Evolutionary conservation across 2,888 invertebrate species (phyloP).

Genomic region (Polydrusus tereticollis): DNA sequence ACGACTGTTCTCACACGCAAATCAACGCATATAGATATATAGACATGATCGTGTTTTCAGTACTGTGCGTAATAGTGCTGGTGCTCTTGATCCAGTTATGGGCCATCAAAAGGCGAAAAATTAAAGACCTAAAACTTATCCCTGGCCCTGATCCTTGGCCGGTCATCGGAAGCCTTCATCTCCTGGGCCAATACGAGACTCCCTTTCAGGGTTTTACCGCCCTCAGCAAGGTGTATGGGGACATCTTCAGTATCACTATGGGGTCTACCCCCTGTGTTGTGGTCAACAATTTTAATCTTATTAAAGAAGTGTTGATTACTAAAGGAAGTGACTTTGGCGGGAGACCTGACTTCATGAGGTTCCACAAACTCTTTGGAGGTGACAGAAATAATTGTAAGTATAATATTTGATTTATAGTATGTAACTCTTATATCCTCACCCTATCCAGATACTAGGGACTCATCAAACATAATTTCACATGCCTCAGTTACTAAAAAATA

Average conservation of each 20-base stretch:
- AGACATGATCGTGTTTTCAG: conserved; percentile 64
- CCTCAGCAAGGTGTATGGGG: conserved; percentile 78
- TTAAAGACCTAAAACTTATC: conserved; percentile 63
- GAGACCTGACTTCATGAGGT: conserved; percentile 84
- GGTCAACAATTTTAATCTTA: conserved; percentile 79
- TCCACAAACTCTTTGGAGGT: conserved; percentile 86
- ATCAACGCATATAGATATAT: conserved; percentile 58
- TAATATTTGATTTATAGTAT: too few species aligned
- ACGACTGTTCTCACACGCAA: conserved; percentile 48
- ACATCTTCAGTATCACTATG: conserved; percentile 78
- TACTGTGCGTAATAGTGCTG: conserved; percentile 62
- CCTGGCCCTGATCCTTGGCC: conserved; percentile 80
- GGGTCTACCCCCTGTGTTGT: conserved; percentile 80
- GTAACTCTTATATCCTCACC: too few species aligned
- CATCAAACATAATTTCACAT: too few species aligned
- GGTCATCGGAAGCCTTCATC: conserved; percentile 79
- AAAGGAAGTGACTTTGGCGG: conserved; percentile 88
- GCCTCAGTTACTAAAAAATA: background rate
- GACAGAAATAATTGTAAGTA: conserved; percentile 90
- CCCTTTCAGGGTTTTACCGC: conserved; percentile 82
- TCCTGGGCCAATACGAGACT: conserved; percentile 73
- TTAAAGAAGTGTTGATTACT: conserved; percentile 82
- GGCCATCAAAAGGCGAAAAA: conserved; percentile 53
- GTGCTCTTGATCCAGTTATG: conserved; percentile 57
- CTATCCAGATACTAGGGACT: too few species aligned